Evolutionary conservation across 2,888 invertebrate species (phyloP), one percentile per base, ranked within the genome.

Genomic region (Chironomus tentans): DNA sequence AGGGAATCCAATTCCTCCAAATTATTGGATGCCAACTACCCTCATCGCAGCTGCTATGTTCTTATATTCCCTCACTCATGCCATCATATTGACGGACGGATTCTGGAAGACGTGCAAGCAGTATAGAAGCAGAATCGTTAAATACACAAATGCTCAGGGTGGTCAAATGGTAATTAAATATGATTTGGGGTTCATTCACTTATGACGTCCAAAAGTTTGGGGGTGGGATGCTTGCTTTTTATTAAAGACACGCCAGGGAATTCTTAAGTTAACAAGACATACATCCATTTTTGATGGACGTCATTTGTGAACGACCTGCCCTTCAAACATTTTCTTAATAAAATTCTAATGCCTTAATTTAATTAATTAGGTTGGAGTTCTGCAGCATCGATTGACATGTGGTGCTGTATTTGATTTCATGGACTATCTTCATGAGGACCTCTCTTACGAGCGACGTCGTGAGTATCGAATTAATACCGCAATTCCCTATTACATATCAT

Each of bases 401-500:
- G 89, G 89, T 77, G 89, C 92, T 0, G 87, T 93, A 71, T 90
- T 89, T 79, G 94, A 94, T 83, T 93, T 91, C 81, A 92, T 94
- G 92, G 94, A 94, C 81, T 94, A 91, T 79, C 84, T 93, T 77
- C 91, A 92, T 77, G 89, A 91, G 72, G 90, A 91, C 79, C 82
- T 83, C 15, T 85, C 88, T 0, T 88, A 87, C 71, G 88, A 89
- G 78, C 87, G 88, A 78, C 85, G 89, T 24, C 87, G 89, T 48
- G 88, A 88, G 10, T 89, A 88, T 70, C 87, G 87, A 78, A 92
- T 93, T 61, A 91, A 93, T 80, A 93, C 92, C 0, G 90, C 91
- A 0, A 81, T 89, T 3, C 86, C 90, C 12, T 84, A 93, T 73
- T 89, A 90, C 76, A 80, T 92, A 28, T 89, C 91, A 0, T 82